phyloP scores from a whole-genome alignment of 2,888 invertebrate species.

The Hoplodrina ambigua region DNA sequence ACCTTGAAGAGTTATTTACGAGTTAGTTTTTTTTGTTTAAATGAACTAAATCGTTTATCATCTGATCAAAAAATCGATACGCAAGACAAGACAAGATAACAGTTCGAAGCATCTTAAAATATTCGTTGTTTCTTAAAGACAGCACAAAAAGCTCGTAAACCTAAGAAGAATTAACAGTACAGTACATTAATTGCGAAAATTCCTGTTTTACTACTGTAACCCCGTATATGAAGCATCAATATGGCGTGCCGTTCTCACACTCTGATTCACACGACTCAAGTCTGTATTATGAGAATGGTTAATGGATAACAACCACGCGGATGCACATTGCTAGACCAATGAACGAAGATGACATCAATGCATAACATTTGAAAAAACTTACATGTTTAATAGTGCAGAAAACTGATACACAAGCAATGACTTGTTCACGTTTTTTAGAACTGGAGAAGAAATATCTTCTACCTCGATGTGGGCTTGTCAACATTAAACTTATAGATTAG shows the following conservation, averaged over 20 bases:
- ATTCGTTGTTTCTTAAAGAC: constrained; percentile 4
- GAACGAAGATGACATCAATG: constrained; percentile 63
- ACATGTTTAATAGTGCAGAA: constrained; percentile 73
- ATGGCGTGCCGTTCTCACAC: constrained; percentile 81
- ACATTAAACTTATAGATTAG: not conserved
- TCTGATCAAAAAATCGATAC: not conserved
- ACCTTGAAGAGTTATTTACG: not conserved
- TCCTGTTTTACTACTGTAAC: constrained; percentile 38
- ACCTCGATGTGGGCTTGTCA: too few relatives aligned
- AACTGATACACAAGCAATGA: constrained; percentile 46
- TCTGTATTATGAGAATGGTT: constrained; percentile 66
- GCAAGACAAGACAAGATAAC: not conserved
- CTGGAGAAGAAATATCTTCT: not conserved
- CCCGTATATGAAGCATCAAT: constrained; percentile 59
- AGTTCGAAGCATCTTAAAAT: not conserved
- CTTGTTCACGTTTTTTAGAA: constrained; percentile 2
- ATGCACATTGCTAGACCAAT: constrained; percentile 77
- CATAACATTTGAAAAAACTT: constrained; percentile 58
- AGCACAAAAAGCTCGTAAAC: constrained; percentile 12
- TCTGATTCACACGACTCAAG: constrained; percentile 83
- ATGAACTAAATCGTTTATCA: not conserved
- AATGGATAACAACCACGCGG: constrained; percentile 69
- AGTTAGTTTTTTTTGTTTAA: not conserved
- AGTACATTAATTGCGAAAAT: constrained; percentile 41
- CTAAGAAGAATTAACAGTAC: constrained; percentile 41